Conservation (phyloP, 1,140 invertebrate genomes). For the Aphidius ervi region DNA sequence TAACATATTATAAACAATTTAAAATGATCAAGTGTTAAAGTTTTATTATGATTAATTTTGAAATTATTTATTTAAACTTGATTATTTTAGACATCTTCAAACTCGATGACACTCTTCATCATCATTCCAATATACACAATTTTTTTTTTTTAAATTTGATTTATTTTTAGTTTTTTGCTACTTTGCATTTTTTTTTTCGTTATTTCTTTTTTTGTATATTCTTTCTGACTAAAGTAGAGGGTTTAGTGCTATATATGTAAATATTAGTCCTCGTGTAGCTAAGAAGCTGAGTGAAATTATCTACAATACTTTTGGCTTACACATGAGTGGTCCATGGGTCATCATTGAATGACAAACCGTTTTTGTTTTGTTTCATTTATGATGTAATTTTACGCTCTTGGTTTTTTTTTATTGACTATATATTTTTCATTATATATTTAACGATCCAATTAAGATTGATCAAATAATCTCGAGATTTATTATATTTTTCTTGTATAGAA, state of each 20-base stretch:
- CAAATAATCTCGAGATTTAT: no score
- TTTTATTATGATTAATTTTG: no score
- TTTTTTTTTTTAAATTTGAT: neutral
- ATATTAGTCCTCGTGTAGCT: conserved; percentile 26
- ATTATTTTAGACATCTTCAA: neutral
- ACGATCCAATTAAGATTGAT: no score
- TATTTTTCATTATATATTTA: neutral
- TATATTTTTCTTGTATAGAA: no score
- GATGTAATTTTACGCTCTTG: neutral
- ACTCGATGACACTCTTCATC: no score
- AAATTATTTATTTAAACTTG: neutral
- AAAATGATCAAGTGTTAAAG: no score
- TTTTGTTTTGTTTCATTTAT: neutral
- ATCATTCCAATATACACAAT: conserved; percentile 24
- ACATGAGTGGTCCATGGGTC: conserved; percentile 17
- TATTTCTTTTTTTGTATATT: neutral
- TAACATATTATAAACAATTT: no score
- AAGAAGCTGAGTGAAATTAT: conserved; percentile 26
- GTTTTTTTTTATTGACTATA: neutral
- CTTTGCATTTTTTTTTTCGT: neutral
- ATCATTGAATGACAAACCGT: conserved; percentile 26
- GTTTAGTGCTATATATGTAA: conserved; percentile 24
- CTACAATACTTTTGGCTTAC: conserved; percentile 17
- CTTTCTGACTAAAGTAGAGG: conserved; percentile 7
- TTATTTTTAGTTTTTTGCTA: neutral